phyloP scores from a whole-genome alignment of 2,888 invertebrate species.

The Limnephilus rhombicus region DNA sequence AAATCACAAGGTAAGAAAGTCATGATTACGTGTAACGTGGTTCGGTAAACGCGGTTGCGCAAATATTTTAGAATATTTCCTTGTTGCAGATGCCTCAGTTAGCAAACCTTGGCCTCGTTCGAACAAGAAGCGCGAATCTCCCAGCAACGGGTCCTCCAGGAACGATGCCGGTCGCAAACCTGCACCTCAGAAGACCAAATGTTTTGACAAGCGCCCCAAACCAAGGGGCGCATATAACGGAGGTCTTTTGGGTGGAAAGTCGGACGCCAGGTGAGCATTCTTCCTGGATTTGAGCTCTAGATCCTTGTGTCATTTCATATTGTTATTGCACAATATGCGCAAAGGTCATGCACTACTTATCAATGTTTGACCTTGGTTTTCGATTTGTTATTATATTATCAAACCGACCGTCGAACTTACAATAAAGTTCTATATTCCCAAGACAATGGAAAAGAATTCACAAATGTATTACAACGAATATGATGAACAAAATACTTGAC shows the following conservation, averaged over 20 bases:
- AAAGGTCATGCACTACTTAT: neutral
- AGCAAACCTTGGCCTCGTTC: constrained; percentile 82
- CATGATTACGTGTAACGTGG: constrained; percentile 13
- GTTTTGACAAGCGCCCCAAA: constrained; percentile 85
- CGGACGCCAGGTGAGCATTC: constrained; percentile 80
- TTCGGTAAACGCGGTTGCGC: constrained; percentile 32
- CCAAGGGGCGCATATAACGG: constrained; percentile 79
- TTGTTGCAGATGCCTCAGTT: constrained; percentile 72
- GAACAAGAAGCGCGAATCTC: constrained; percentile 81
- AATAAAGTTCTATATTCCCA: no score
- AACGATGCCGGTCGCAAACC: constrained; percentile 85
- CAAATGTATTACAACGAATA: neutral
- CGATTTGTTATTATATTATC: neutral
- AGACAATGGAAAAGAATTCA: neutral
- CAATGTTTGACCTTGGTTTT: neutral
- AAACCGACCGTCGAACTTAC: neutral
- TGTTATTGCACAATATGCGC: constrained; percentile 13
- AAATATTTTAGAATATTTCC: constrained; percentile 62
- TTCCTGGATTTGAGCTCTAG: neutral
- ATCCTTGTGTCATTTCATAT: neutral
- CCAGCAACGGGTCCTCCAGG: constrained; percentile 77
- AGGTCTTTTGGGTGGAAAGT: constrained; percentile 81
- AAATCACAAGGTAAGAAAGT: constrained; percentile 29
- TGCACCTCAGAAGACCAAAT: constrained; percentile 82
- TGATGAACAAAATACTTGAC: neutral